Evolutionary conservation across 1,140 invertebrate genomes (phyloP), one percentile per base, ranked within the genome.

Genomic region (Planococcus citri): DNA sequence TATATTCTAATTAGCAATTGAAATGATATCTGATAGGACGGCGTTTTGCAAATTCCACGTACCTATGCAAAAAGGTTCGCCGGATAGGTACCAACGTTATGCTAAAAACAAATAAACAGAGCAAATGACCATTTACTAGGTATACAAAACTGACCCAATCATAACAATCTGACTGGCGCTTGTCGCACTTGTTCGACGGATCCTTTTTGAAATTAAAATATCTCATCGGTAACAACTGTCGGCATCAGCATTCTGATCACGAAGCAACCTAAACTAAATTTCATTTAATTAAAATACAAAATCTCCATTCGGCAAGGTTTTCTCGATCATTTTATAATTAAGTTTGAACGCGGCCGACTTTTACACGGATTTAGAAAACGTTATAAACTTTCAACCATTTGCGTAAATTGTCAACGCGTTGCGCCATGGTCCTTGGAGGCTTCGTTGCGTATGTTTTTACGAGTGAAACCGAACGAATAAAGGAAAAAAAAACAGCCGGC

Each of bases 271-370:
- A 51, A 51, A 51, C 41, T 3, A 51, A 51, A 51, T 51, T 51
- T 17, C 41, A 20, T 51, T 51, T 51, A 51, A 51, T 51, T 51
- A 51, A 51, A 51, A 51, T 51, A 51, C 41, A 51, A 51, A 51
- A 51, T 51, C n/a, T 17, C n/a, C 33, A 6, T 37, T 14, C 6
- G 33, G 6, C 33, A 17, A 3, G 2, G 41, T 51, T 51, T 51
- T 51, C 41, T 51, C 41, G 41, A 51, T 51, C 41, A 51, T 51
- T 51, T 51, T 51, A 51, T 51, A 51, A 51, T 51, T 51, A 51
- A 51, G 41, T 51, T 51, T 14, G n/a, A 51, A 51, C 41, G 10
- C 41, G 41, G 41, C n/a, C 41, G 41, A 51, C 41, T 51, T 51
- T 20, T 14, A 20, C n/a, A 51, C 41, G 33, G 33, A 14, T 37